A percentile compares a stretch with the other conserved stretches of the same genome.
These are phyloP conservation scores for Melinaea marsaeus DNA, from an alignment of 2,888 invertebrate species.

Conservation along the genomic window DNA sequence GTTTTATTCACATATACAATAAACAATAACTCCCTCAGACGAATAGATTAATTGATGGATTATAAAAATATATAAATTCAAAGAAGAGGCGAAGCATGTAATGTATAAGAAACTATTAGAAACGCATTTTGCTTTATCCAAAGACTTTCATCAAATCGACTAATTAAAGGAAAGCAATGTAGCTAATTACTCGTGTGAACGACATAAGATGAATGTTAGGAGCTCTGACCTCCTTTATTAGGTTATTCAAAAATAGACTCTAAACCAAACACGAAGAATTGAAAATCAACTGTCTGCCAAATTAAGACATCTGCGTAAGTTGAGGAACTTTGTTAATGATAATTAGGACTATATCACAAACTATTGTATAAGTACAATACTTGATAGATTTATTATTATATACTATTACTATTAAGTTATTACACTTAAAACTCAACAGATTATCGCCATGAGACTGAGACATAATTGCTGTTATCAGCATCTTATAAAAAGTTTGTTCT, in stretches of 20 bases:
- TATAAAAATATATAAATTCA: too few species aligned
- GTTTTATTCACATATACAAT: too few species aligned
- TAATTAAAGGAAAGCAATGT: conserved; percentile 3
- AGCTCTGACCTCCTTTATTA: background rate
- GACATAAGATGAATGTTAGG: background rate
- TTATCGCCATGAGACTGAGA: too few species aligned
- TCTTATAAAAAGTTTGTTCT: conserved; percentile 21
- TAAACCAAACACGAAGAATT: background rate
- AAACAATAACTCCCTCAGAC: too few species aligned
- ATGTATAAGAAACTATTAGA: too few species aligned
- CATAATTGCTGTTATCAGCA: conserved; percentile 9
- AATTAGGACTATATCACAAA: background rate
- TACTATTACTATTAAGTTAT: too few species aligned
- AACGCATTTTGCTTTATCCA: background rate
- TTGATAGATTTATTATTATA: too few species aligned
- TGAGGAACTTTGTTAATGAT: conserved; percentile 1
- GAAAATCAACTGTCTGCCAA: background rate
- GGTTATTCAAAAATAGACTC: background rate
- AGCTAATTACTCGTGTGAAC: conserved; percentile 3
- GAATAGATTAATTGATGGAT: too few species aligned
- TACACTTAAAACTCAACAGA: too few species aligned
- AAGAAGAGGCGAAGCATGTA: too few species aligned
- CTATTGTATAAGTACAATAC: too few species aligned
- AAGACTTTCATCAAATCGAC: background rate
- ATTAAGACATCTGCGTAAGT: conserved; percentile 2